phyloP scores from a whole-genome alignment of 92 coral and sea anemone species.

The Nematostella vectensis region DNA sequence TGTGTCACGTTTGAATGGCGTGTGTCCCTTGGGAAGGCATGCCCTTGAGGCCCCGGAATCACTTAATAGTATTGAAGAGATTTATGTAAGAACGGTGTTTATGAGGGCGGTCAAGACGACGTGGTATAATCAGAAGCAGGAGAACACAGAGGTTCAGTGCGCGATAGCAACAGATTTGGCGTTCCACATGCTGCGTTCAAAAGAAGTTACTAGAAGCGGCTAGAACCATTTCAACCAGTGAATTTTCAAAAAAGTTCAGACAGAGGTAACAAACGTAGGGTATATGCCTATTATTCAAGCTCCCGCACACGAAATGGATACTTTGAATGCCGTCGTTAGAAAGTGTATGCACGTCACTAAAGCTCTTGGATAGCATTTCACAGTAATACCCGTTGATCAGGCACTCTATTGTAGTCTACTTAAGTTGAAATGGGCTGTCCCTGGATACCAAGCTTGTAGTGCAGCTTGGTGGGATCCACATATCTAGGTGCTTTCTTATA shows the following conservation, averaged over 20 bases:
- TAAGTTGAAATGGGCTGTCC: constrained; percentile 43
- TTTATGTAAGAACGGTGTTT: constrained; percentile 18
- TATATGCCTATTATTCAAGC: constrained; percentile 48
- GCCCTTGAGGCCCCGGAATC: constrained; percentile 28
- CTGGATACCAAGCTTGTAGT: constrained; percentile 38
- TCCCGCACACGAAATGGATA: constrained; percentile 44
- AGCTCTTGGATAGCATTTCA: constrained; percentile 31
- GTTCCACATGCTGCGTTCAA: constrained; percentile 30
- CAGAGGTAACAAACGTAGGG: constrained; percentile 36
- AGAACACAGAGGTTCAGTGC: constrained; percentile 4
- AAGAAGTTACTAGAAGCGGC: constrained; percentile 13
- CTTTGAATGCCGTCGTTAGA: constrained; percentile 50
- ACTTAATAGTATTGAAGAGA: constrained; percentile 28
- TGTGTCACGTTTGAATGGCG: constrained; percentile 4
- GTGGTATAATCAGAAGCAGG: constrained; percentile 32
- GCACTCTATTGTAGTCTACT: constrained; percentile 44
- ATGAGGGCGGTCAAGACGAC: constrained; percentile 15
- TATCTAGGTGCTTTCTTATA: constrained; percentile 37
- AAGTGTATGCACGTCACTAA: constrained; percentile 44
- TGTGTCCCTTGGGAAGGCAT: constrained; percentile 21
- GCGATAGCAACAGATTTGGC: constrained; percentile 49
- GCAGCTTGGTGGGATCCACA: constrained; percentile 50
- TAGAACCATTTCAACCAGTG: constrained; percentile 49
- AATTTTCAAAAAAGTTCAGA: constrained; percentile 12
- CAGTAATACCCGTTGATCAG: constrained; percentile 43